Evolutionary conservation across 1,140 invertebrate genomes (phyloP).

Genomic region (Rhysida immarginata): DNA sequence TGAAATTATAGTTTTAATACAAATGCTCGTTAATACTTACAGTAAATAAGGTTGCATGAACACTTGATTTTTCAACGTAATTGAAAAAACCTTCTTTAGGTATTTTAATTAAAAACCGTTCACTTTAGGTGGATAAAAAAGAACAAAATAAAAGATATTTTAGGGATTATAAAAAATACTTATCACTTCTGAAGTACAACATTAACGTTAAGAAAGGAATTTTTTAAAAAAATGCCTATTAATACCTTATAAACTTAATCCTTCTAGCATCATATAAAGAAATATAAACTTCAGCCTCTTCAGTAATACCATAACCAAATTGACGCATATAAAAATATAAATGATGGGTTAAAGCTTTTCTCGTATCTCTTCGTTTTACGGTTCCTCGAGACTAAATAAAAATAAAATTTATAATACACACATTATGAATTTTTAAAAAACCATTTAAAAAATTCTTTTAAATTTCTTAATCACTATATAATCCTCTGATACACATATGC

Average conservation of each 20-base stretch:
- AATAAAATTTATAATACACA: too few relatives aligned
- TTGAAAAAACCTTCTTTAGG: slow-evolving; percentile 78
- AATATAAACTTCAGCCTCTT: slow-evolving; percentile 75
- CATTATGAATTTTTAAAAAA: too few relatives aligned
- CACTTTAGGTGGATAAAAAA: slow-evolving; percentile 37
- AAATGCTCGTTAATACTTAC: slow-evolving; percentile 46
- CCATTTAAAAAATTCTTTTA: too few relatives aligned
- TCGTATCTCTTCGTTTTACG: slow-evolving; percentile 42
- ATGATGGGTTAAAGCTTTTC: slow-evolving; percentile 52
- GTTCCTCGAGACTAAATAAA: slow-evolving; percentile 48
- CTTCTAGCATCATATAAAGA: slow-evolving; percentile 65
- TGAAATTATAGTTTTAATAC: too few relatives aligned
- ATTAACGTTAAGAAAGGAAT: slow-evolving; percentile 44
- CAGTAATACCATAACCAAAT: slow-evolving; percentile 63
- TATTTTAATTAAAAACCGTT: slow-evolving; percentile 71
- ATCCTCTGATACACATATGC: too few relatives aligned
- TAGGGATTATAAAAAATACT: background rate
- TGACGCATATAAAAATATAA: slow-evolving; percentile 75
- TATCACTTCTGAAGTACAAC: slow-evolving; percentile 31
- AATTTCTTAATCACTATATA: too few relatives aligned
- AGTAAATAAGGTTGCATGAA: slow-evolving; percentile 75
- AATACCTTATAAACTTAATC: slow-evolving; percentile 38
- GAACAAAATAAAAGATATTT: background rate
- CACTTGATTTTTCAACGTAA: slow-evolving; percentile 71
- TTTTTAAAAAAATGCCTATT: too few relatives aligned